Evolutionary conservation across 2,113 vertebrate species (phyloP).

Genomic region (Illadopsis cleaveri): DNA sequence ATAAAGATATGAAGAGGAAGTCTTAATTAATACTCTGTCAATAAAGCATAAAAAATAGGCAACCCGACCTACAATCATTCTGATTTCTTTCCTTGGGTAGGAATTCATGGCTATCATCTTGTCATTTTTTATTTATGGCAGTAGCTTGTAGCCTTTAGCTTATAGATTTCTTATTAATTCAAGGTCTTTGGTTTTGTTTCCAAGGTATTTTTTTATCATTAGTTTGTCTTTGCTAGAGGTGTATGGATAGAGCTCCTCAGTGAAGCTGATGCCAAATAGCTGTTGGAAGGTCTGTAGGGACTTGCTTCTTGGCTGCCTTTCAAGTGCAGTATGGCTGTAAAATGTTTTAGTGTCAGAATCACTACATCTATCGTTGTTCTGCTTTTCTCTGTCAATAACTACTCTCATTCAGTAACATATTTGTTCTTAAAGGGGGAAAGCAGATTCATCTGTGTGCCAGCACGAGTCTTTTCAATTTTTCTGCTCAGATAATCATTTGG

Average conservation of each 20-base stretch:
- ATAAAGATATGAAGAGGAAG: not conserved
- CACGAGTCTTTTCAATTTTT: not conserved
- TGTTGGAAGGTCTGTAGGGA: slow-evolving; percentile 34
- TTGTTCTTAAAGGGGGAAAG: not conserved
- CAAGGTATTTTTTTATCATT: not conserved
- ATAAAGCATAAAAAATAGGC: not conserved
- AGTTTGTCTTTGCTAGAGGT: slow-evolving; percentile 8
- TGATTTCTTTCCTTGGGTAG: not conserved
- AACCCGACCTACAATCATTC: not conserved
- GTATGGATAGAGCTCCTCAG: not conserved
- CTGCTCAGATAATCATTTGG: not conserved
- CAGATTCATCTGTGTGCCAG: not conserved
- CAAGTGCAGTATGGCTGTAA: not conserved
- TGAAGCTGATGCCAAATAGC: not conserved
- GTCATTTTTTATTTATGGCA: not conserved
- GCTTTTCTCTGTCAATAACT: slow-evolving; percentile 3
- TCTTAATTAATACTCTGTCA: not conserved
- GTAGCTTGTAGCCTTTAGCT: not conserved
- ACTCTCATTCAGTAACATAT: not conserved
- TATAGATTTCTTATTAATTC: slow-evolving; percentile 10
- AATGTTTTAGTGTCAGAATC: slow-evolving; percentile 17
- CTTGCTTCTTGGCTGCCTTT: slow-evolving; percentile 31
- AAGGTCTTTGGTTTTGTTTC: not conserved
- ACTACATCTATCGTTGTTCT: not conserved
- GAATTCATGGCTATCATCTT: not conserved